These are phyloP conservation scores for Dromaius novaehollandiae DNA, from an alignment of 2,113 vertebrate species.

Conservation along the genomic window DNA sequence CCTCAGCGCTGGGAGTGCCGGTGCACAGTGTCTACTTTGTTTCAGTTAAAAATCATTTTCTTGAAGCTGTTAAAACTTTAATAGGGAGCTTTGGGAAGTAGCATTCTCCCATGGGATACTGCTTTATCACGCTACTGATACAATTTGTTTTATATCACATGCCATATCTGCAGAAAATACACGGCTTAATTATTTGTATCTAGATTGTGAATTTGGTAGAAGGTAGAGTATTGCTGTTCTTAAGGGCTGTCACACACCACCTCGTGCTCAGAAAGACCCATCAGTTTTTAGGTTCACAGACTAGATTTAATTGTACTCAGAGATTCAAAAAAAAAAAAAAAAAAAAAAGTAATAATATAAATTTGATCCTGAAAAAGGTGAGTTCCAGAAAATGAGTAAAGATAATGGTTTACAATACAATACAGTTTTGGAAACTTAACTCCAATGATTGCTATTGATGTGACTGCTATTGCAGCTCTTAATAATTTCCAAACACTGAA, in stretches of 20 bases:
- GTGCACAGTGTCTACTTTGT: slow-evolving; percentile 28
- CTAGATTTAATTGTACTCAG: neutral
- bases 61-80: slow-evolving; percentile 56
- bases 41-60: slow-evolving; percentile 64
- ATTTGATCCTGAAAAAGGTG: neutral
- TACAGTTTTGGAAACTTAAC: neutral
- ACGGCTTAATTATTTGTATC: neutral
- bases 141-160: slow-evolving; percentile 30
- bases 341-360: neutral
- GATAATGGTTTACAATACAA: neutral
- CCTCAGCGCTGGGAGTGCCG: slow-evolving; percentile 54
- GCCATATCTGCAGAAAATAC: slow-evolving; percentile 27
- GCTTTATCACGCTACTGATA: slow-evolving; percentile 3
- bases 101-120: slow-evolving; percentile 17
- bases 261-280: neutral
- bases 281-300: neutral
- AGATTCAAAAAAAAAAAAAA: neutral
- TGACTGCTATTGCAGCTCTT: neutral
- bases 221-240: neutral
- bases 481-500: neutral
- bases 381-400: neutral
- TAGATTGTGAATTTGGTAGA: neutral
- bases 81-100: slow-evolving; percentile 39
- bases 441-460: neutral
- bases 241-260: neutral